These are phyloP conservation scores for Pardalotus punctatus DNA, from an alignment of 2,113 vertebrate genomes.

Conservation along the genomic window DNA sequence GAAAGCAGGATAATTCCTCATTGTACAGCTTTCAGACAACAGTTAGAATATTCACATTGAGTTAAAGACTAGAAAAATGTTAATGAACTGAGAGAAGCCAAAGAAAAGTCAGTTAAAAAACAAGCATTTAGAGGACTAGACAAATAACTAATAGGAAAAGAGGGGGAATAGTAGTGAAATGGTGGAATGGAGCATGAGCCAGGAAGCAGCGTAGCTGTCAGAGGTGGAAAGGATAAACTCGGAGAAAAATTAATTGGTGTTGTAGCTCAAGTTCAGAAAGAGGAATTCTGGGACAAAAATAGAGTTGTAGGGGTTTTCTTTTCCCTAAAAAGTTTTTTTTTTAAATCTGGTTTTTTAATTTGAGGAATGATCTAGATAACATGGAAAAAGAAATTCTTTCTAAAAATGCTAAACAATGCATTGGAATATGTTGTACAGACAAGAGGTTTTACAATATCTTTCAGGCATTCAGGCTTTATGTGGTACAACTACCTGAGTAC, in stretches of 20 bases:
- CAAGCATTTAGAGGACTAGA: not conserved
- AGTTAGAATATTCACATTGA: constrained; percentile 37
- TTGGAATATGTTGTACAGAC: not conserved
- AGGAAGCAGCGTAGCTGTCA: not conserved
- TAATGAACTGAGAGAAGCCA: constrained; percentile 11
- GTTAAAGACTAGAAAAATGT: constrained; percentile 1
- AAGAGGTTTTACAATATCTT: not conserved
- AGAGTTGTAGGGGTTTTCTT: not conserved
- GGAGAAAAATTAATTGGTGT: not conserved
- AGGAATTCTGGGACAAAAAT: not conserved
- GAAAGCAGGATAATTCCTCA: constrained; percentile 21
- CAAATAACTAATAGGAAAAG: not conserved
- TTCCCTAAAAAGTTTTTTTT: fast-evolving
- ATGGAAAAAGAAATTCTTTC: not conserved
- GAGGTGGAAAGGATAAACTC: not conserved
- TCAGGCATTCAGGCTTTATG: not conserved
- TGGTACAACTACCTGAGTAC: not conserved
- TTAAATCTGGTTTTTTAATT: not conserved
- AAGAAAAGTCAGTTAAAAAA: not conserved
- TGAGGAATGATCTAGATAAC: not conserved
- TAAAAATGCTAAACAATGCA: not conserved
- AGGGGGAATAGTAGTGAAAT: not conserved
- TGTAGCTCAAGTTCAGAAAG: not conserved
- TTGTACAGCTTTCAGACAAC: constrained; percentile 27
- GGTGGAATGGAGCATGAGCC: not conserved